Base-by-base conservation (phyloP, 2,797 vertebrate genomes). In the Spinus pinus region DNA sequence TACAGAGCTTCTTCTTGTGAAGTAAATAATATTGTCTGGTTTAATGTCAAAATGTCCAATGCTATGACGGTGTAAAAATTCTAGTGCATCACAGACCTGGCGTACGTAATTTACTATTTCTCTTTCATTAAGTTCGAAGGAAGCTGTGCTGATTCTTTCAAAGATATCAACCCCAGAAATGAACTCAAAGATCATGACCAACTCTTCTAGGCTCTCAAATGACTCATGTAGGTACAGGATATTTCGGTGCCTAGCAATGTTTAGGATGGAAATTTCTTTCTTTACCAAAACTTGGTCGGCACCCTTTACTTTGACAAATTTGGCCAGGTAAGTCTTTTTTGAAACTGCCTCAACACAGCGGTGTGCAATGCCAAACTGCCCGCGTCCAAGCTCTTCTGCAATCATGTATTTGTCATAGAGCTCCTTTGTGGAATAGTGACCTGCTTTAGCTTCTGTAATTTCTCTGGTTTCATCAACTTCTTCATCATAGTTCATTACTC, bases 181-280 rank as follows among this genome's bases (percentile, higher is more conserved):
- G 89, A 99, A 99, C 94, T 99, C 99, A 94, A 98, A 99, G 93
- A 99, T 99, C 98, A 99, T 98, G 84, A 99, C 98, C 81, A 99
- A 92, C 97, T 99, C 99, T 97, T 99, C 99, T 49, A 99, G 98
- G 96, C 99, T 99, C 86, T 99, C 99, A 79, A 99, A 99, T 49
- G 99, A 99, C 96, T 99, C 98, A 22, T 99, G 98, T 69, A 99
- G 98, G 67, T 99, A 98, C 78, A 99, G 96, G 97, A 98, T 98
- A 96, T 98, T 99, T 77, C 61, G 97, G 94, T 99, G 99, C 81
- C 98, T 99, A 67, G 98, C 98, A 67, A 99, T 91, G 88, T 99
- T 99, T 60, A 99, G 97, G 64, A 99, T 99, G 86, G 98, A 98
- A 95, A 99, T 99, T 98, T 99, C 99, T 94, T 99, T 99, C 98